These are phyloP conservation scores for Eciton burchellii DNA, from an alignment of 1,140 invertebrate genomes.

Conservation along the genomic window DNA sequence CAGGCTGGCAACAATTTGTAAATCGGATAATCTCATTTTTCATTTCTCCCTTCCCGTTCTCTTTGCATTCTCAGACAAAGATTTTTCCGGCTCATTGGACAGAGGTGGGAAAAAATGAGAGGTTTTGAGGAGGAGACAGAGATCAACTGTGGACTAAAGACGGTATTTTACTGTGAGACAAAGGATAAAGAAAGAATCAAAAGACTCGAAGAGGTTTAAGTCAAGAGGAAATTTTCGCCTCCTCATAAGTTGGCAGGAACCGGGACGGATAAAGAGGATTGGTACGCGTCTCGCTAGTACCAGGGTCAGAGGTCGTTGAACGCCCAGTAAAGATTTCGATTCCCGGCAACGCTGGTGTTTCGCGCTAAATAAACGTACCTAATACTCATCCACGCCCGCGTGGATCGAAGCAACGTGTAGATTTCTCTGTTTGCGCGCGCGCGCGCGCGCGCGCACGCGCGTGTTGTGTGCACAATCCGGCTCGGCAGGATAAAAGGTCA, in stretches of 20 bases:
- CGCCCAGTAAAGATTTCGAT: slow-evolving; percentile 83
- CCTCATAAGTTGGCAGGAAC: neutral
- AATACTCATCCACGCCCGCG: slow-evolving; percentile 50
- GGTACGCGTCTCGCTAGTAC: slow-evolving; percentile 64
- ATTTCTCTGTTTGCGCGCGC: too few species aligned
- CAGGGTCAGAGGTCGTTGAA: slow-evolving; percentile 83
- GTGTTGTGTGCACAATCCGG: neutral
- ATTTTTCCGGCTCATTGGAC: slow-evolving; percentile 1
- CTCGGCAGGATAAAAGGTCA: slow-evolving; percentile 44
- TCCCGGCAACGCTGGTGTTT: slow-evolving; percentile 75
- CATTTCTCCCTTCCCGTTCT: neutral
- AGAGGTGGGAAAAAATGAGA: neutral
- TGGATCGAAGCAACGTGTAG: slow-evolving; percentile 12
- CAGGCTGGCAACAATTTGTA: slow-evolving; percentile 43
- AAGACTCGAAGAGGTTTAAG: slow-evolving; percentile 37
- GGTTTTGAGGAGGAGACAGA: neutral
- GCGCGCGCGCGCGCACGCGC: too few species aligned
- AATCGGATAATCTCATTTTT: slow-evolving; percentile 17
- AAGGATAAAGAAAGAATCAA: slow-evolving; percentile 53
- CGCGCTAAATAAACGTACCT: slow-evolving; percentile 76
- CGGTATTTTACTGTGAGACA: neutral
- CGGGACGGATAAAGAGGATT: neutral
- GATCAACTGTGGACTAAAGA: neutral
- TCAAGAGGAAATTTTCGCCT: slow-evolving; percentile 65
- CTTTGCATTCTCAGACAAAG: neutral